Conservation (phyloP, 2,797 vertebrate genomes). For the Jordanella pulchra region DNA sequence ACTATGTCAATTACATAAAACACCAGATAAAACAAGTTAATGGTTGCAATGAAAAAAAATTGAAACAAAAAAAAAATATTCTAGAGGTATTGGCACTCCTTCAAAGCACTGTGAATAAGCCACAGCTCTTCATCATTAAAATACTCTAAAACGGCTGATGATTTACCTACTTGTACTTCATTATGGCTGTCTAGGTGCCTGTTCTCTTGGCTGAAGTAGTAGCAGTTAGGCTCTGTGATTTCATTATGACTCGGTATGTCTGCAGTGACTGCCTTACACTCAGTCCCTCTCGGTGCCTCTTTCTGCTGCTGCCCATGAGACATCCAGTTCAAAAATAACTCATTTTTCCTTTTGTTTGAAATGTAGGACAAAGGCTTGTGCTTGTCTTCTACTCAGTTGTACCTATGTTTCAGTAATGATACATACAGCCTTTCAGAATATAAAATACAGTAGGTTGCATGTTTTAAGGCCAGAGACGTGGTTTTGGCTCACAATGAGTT, state of each 20-base stretch:
- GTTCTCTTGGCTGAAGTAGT: background rate
- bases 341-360: slow-evolving; percentile 16
- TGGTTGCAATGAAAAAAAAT: background rate
- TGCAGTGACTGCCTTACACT: slow-evolving; percentile 1
- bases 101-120: background rate
- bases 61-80: background rate
- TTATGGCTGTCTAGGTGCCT: slow-evolving; percentile 13
- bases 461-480: background rate
- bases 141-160: slow-evolving; percentile 3
- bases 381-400: slow-evolving; percentile 24
- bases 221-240: background rate
- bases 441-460: background rate
- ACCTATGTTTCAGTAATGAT: slow-evolving; percentile 4
- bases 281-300: background rate
- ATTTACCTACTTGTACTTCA: slow-evolving; percentile 16
- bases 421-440: background rate
- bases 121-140: background rate
- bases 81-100: background rate
- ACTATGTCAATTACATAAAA: too few relatives aligned
- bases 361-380: slow-evolving; percentile 46
- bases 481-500: background rate
- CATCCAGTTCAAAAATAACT: slow-evolving; percentile 21
- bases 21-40: too few relatives aligned
- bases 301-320: slow-evolving; percentile 25
- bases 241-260: background rate